phyloP scores from a whole-genome alignment of 2,113 vertebrate genomes.

The Dissostichus mawsoni region DNA sequence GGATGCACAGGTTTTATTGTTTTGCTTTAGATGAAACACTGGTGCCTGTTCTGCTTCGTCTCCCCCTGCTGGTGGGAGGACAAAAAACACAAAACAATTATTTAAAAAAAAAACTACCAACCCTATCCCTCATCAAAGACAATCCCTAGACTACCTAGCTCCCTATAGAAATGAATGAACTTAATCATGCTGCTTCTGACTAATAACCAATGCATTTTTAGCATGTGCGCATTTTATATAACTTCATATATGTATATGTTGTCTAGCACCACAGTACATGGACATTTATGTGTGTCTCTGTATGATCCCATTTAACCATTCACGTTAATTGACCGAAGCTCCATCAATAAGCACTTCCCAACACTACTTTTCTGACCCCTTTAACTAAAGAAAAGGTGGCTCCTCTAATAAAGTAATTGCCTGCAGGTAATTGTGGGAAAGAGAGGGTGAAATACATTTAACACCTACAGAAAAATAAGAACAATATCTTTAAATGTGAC shows the following conservation, averaged over 20 bases:
- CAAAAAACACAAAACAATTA: constrained; percentile 65
- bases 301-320: constrained; percentile 42
- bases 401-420: background rate
- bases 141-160: constrained; percentile 76
- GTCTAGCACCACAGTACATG: constrained; percentile 49
- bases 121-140: constrained; percentile 73
- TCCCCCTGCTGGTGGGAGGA: constrained; percentile 78
- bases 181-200: constrained; percentile 83
- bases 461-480: constrained; percentile 5
- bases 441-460: constrained; percentile 12
- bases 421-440: background rate
- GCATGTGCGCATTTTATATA: constrained; percentile 83
- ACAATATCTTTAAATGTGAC: background rate
- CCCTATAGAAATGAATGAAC: constrained; percentile 78
- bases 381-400: constrained; percentile 11
- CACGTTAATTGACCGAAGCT: constrained; percentile 30
- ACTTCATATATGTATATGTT: constrained; percentile 61
- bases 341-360: constrained; percentile 17
- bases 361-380: constrained; percentile 25
- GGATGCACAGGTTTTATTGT: constrained; percentile 63
- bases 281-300: constrained; percentile 42
- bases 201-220: constrained; percentile 82
- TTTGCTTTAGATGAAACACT: constrained; percentile 83
- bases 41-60: constrained; percentile 84
- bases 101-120: constrained; percentile 12